Percentiles rank a stretch among this genome's conserved stretches.
phyloP scores from a whole-genome alignment of 2,113 vertebrate genomes.

The Rhynchomys soricoides region DNA sequence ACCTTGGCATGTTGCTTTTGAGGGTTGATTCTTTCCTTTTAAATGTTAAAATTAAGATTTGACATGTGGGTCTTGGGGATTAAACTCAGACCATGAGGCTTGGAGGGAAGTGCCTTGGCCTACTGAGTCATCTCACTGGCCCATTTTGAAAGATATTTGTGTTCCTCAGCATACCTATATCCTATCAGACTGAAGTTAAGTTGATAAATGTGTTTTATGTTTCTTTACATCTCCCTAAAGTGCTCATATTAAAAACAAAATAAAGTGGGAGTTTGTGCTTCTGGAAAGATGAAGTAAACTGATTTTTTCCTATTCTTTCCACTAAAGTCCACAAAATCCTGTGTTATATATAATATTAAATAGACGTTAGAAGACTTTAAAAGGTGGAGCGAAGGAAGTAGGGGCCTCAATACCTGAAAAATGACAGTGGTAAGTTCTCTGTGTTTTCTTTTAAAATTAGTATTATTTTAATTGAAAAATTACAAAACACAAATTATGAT shows the following conservation, averaged over 20 bases:
- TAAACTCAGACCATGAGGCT: not conserved
- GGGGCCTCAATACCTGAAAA: not conserved
- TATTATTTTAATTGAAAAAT: not conserved
- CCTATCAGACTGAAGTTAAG: not conserved
- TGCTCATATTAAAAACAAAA: conserved; percentile 10
- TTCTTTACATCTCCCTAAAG: not conserved
- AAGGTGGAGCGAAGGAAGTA: not conserved
- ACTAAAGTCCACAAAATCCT: not conserved
- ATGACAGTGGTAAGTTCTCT: not conserved
- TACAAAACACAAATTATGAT: not conserved
- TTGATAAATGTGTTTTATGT: not conserved
- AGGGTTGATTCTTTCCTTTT: not conserved
- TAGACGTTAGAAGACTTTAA: not conserved
- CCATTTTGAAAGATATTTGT: not conserved
- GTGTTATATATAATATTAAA: not conserved
- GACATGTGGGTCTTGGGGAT: not conserved
- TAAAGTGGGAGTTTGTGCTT: not conserved
- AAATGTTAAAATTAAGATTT: not conserved
- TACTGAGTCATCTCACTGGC: not conserved
- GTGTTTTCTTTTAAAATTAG: not conserved
- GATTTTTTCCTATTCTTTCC: not conserved
- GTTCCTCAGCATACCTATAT: not conserved
- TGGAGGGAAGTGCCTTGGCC: not conserved
- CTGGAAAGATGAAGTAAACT: not conserved
- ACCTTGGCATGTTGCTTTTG: not conserved